Conservation (phyloP, 2,888 invertebrate genomes). For the Hydraecia micacea region DNA sequence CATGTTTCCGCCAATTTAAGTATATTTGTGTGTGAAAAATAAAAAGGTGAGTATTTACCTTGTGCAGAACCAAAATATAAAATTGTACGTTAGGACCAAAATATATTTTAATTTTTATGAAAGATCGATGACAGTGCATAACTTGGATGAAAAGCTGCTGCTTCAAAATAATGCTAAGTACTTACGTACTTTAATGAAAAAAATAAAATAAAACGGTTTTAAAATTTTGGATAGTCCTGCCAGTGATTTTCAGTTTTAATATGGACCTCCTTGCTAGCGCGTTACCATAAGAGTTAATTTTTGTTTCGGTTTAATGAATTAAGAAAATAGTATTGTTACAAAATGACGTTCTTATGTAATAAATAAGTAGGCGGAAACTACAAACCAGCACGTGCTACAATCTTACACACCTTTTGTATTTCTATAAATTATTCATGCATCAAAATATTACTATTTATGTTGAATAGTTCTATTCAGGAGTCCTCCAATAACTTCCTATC, state of each 20-base stretch:
- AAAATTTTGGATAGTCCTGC: background rate
- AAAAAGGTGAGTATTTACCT: conserved; percentile 30
- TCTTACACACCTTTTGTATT: conserved; percentile 6
- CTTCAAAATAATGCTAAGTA: background rate
- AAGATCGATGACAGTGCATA: conserved; percentile 12
- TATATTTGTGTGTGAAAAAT: conserved; percentile 29
- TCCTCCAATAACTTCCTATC: conserved; percentile 30
- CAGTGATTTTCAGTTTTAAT: conserved; percentile 6
- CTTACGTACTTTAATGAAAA: background rate
- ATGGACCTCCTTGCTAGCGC: no score
- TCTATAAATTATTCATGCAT: conserved; percentile 34
- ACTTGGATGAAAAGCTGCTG: background rate
- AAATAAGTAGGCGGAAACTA: conserved; percentile 17
- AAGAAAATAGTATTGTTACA: conserved; percentile 25
- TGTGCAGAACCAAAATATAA: conserved; percentile 14
- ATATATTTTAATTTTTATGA: conserved; percentile 11
- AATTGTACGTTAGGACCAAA: background rate
- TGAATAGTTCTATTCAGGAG: conserved; percentile 44
- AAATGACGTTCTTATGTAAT: background rate
- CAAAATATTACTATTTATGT: conserved; percentile 30
- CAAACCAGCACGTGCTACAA: conserved; percentile 17
- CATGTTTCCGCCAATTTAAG: conserved; percentile 29
- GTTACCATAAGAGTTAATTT: background rate
- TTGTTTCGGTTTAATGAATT: conserved; percentile 30
- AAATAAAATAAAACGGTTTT: background rate